Evolutionary conservation across 2,888 invertebrate genomes (phyloP).

Genomic region (Apotomis capreana): DNA sequence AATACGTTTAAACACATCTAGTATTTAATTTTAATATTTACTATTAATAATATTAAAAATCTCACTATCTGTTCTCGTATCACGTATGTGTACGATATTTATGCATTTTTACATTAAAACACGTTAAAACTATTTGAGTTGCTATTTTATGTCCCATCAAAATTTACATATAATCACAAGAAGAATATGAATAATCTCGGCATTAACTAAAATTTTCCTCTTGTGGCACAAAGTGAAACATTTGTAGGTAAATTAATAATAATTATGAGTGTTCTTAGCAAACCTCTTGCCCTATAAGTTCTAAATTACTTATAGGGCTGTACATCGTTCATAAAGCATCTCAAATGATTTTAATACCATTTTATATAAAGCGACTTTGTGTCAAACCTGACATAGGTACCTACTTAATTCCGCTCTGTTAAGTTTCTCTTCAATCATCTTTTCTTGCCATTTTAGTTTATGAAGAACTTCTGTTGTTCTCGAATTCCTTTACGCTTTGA

Average conservation of each 20-base stretch:
- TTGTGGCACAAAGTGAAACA: neutral
- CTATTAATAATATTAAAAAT: constrained; percentile 61
- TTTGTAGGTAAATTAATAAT: too few relatives aligned
- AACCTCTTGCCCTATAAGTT: too few relatives aligned
- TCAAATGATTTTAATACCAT: constrained; percentile 4
- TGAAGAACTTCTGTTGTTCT: too few relatives aligned
- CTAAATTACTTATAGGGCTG: too few relatives aligned
- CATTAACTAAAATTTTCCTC: neutral
- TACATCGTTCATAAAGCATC: neutral
- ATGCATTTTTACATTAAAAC: constrained; percentile 43
- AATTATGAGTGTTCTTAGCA: too few relatives aligned
- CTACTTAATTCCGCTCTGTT: neutral
- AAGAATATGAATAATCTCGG: neutral
- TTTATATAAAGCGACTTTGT: constrained; percentile 6
- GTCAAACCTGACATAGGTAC: too few relatives aligned
- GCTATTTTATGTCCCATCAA: neutral
- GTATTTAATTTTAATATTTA: constrained; percentile 47
- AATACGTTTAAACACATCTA: constrained; percentile 52
- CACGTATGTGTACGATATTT: constrained; percentile 48
- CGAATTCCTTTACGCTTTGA: too few relatives aligned
- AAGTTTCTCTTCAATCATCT: neutral
- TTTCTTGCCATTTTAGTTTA: too few relatives aligned
- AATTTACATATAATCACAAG: neutral
- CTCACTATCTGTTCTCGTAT: constrained; percentile 67
- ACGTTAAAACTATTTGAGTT: constrained; percentile 34